phyloP scores from a whole-genome alignment of 1,140 invertebrate genomes.

The Ceratoteleas bidentatus region DNA sequence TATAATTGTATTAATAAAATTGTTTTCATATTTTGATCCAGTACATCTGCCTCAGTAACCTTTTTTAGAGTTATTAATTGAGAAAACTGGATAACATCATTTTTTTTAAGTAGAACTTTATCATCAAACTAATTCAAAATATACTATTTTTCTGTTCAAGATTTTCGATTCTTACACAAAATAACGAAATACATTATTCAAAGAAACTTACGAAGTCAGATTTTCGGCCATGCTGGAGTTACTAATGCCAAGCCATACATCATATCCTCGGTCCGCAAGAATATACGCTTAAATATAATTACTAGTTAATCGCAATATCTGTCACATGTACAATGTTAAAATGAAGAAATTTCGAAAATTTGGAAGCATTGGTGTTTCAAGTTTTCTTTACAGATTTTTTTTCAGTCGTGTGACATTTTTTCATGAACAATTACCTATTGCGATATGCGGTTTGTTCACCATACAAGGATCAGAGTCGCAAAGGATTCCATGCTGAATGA shows the following conservation, averaged over 20 bases:
- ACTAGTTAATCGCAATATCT: conserved; percentile 25
- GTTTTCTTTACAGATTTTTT: no score
- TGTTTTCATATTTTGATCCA: no score
- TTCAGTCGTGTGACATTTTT: no score
- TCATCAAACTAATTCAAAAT: no score
- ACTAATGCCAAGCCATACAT: conserved; percentile 82
- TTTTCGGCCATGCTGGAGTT: conserved; percentile 69
- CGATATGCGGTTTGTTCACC: conserved; percentile 72
- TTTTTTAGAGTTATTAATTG: no score
- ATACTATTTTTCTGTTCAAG: not conserved
- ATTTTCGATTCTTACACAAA: not conserved
- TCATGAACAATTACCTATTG: conserved; percentile 64
- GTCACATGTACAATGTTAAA: no score
- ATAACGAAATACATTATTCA: not conserved
- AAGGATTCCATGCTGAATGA: conserved; percentile 82
- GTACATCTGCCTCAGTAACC: no score
- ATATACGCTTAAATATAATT: conserved; percentile 77
- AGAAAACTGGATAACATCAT: no score
- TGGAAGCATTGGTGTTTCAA: no score
- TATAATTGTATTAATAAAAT: no score
- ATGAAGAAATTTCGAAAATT: no score
- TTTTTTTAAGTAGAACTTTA: no score
- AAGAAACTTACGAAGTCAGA: conserved; percentile 66
- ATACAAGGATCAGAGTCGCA: conserved; percentile 75
- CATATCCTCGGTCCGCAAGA: conserved; percentile 81